phyloP scores from a whole-genome alignment of 2,797 vertebrate species.

The Sebastes hubbsi region DNA sequence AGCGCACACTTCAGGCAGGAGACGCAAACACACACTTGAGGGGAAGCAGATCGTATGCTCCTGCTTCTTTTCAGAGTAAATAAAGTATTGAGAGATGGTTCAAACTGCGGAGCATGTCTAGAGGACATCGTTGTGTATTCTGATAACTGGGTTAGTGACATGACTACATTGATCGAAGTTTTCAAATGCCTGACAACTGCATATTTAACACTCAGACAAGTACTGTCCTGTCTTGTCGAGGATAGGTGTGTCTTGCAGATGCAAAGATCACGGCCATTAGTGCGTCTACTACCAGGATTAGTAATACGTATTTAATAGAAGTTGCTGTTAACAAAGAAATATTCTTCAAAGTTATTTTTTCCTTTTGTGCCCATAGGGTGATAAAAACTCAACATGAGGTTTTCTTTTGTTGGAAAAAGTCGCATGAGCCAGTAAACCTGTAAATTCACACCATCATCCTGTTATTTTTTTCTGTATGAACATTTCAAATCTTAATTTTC shows the following conservation, averaged over 20 bases:
- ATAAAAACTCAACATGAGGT: too few relatives aligned
- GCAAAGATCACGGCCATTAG: background rate
- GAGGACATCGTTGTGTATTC: background rate
- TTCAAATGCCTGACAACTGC: background rate
- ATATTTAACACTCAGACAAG: background rate
- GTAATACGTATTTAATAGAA: background rate
- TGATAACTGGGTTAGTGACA: background rate
- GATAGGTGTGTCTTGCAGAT: background rate
- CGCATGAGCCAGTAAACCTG: background rate
- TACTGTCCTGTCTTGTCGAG: background rate
- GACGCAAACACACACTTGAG: constrained; percentile 9
- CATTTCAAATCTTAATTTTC: background rate
- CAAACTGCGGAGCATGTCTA: background rate
- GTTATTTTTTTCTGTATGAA: background rate
- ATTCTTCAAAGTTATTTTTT: background rate
- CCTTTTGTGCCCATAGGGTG: too few relatives aligned
- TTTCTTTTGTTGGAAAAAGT: too few relatives aligned
- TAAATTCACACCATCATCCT: background rate
- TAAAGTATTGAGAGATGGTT: background rate
- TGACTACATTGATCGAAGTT: background rate
- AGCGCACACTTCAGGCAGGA: background rate
- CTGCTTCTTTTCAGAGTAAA: background rate
- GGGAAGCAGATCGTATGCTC: background rate
- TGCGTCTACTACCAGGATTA: background rate
- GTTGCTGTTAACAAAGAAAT: background rate